Conservation (phyloP, 64 coral and sea anemone species). For the Stichodactyla mertensii region DNA sequence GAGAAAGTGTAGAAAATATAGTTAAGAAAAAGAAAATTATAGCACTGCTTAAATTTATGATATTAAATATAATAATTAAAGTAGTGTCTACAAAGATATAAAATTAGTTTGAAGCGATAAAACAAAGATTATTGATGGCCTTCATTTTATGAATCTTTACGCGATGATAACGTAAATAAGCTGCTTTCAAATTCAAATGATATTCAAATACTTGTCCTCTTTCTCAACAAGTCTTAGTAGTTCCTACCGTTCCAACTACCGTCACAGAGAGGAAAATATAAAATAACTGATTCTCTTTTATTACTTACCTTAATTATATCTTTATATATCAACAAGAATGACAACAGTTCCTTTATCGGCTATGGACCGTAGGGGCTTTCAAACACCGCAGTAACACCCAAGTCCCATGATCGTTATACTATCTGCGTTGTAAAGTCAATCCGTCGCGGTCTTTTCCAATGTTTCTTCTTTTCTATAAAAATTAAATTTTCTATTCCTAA, state of each 20-base stretch:
- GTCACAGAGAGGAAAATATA: too few relatives aligned
- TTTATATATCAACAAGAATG: constrained; percentile 1
- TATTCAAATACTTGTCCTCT: not conserved
- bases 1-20: not conserved
- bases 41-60: too few relatives aligned
- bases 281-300: not conserved
- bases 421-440: not conserved
- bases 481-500: not conserved
- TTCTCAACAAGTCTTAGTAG: not conserved
- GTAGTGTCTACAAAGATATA: not conserved
- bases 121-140: not conserved
- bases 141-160: too few relatives aligned
- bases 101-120: not conserved
- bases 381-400: not conserved
- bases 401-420: not conserved
- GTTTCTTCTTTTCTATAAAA: not conserved
- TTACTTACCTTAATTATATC: not conserved
- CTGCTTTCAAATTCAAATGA: not conserved
- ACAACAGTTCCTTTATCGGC: not conserved
- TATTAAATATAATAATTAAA: not conserved
- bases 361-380: not conserved
- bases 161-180: not conserved
- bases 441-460: not conserved
- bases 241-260: not conserved
- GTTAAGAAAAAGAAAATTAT: not conserved